Evolutionary conservation across 2,888 invertebrate species (phyloP), one percentile per base, ranked within the genome.

Genomic region (Lordiphosa andalusiaca): DNA sequence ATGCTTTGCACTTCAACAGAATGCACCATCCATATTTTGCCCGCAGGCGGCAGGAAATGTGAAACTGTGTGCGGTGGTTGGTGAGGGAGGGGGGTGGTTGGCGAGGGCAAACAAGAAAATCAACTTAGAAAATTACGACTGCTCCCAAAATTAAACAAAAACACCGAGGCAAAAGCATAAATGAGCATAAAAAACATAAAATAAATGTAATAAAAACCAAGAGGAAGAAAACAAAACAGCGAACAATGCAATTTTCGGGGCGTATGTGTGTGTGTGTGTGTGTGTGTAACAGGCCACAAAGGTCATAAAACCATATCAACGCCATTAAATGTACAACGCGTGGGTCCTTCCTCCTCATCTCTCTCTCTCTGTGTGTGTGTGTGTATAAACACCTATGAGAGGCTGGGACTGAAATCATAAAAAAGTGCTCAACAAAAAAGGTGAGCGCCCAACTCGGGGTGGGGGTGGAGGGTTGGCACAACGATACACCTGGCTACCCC

Each of bases 281-380:
- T 86, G 85, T 73, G 85, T 86, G 85, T 73, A 85, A 84, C 77
- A 84, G 74, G 78, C 84, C 86, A 71, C 86, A 86, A 71, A 84
- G 86, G 86, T 86, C 86, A 85, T 86, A 86, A 86, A 86, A 86
- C 84, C 86, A 86, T 84, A 86, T 87, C 84, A 86, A 86, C 82
- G 86, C 75, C 84, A 87, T 86, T 86, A 86, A 77, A 80, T 75
- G 73, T 78, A 82, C 81, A 81, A 66, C 81, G 82, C 67, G 74
- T 63, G 76, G 74, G 71, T 59, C 65, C 33, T 16, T 44, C 63
- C 60, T 9, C 30, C 40, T 16, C 48, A 2, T 19, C 2, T 3
- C 19, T 2, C 19, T 19, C 19, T 19, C 19, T 25, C 40, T 36
- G 6, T 12, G 42, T 33, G 49, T 47, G 53, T 55, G 51, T 51